A percentile compares a stretch with the other conserved stretches of the same genome.
These are phyloP conservation scores for Drepana arcuata DNA, from an alignment of 1,140 invertebrate genomes.

Conservation along the genomic window DNA sequence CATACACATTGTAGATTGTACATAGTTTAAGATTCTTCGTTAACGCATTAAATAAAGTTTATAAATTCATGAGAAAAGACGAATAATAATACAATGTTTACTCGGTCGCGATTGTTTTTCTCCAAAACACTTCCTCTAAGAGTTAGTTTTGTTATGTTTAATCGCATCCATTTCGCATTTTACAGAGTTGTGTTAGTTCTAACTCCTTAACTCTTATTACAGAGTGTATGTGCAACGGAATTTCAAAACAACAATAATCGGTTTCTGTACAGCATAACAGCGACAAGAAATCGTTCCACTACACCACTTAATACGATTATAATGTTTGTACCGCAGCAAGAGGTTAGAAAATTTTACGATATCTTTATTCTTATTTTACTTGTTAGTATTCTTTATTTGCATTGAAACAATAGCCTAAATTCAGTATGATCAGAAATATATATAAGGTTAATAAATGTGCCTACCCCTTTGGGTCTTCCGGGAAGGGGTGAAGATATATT, in stretches of 20 bases:
- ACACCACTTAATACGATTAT: constrained; percentile 93
- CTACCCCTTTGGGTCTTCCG: too few relatives aligned
- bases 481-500: too few relatives aligned
- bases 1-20: too few relatives aligned
- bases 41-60: too few relatives aligned
- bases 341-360: constrained; percentile 76
- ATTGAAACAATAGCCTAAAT: too few relatives aligned
- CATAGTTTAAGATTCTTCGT: too few relatives aligned
- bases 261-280: constrained; percentile 50
- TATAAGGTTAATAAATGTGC: too few relatives aligned
- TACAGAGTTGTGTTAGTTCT: too few relatives aligned
- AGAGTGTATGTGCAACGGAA: constrained; percentile 50
- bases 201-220: constrained; percentile 37
- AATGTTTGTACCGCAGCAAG: constrained; percentile 99
- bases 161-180: background rate
- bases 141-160: constrained; percentile 21
- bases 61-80: too few relatives aligned
- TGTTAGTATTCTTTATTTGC: constrained; percentile 1
- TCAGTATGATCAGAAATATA: too few relatives aligned
- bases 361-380: background rate
- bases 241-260: constrained; percentile 52
- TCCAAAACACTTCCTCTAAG: constrained; percentile 41
- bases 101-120: constrained; percentile 44
- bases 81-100: too few relatives aligned
- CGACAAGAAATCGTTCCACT: constrained; percentile 74